Evolutionary conservation across 2,797 vertebrate genomes (phyloP).

Genomic region (Pteronotus mesoamericanus): DNA sequence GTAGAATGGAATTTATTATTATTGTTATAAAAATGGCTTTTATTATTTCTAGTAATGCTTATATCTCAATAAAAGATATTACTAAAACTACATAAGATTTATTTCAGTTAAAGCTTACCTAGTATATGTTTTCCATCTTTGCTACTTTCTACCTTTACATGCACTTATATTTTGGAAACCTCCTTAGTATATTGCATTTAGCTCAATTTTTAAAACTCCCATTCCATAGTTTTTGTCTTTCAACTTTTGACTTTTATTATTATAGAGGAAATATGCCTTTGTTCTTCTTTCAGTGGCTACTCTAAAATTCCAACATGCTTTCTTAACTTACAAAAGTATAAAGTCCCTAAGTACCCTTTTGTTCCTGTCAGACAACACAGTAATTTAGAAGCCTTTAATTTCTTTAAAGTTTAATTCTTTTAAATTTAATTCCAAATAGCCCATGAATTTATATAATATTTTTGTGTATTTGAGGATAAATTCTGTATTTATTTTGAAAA

Average conservation of each 20-base stretch:
- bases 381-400: neutral
- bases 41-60: neutral
- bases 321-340: neutral
- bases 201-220: neutral
- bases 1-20: neutral
- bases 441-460: neutral
- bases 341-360: neutral
- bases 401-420: neutral
- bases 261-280: neutral
- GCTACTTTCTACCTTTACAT: neutral
- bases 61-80: neutral
- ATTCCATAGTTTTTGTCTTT: neutral
- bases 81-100: neutral
- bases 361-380: neutral
- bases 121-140: neutral
- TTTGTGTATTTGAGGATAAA: neutral
- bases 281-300: neutral
- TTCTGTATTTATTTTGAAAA: neutral
- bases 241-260: neutral
- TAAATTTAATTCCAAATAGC: neutral
- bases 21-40: neutral
- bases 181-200: neutral
- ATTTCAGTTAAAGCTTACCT: neutral
- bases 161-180: neutral
- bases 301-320: neutral